These are phyloP conservation scores for Abramis brama DNA, from an alignment of 2,113 vertebrate genomes.

Conservation along the genomic window DNA sequence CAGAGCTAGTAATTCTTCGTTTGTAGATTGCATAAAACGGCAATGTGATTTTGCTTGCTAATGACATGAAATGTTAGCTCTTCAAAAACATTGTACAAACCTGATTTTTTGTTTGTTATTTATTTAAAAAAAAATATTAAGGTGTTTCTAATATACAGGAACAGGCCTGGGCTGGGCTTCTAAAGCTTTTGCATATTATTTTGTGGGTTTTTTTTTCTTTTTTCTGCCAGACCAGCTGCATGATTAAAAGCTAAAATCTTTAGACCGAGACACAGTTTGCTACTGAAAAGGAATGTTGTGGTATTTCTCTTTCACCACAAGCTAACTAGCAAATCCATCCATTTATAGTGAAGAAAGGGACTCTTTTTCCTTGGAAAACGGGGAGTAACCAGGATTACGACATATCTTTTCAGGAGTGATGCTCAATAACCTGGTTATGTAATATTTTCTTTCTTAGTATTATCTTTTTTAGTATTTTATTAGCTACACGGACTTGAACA, in stretches of 20 bases:
- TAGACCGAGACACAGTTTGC: neutral
- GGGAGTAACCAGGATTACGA: slow-evolving; percentile 22
- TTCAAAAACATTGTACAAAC: neutral
- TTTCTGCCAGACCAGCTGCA: slow-evolving; percentile 43
- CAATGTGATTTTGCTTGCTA: neutral
- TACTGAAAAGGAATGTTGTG: neutral
- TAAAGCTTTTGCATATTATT: neutral
- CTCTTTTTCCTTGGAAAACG: neutral
- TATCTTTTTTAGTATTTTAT: neutral
- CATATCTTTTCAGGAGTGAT: slow-evolving; percentile 11
- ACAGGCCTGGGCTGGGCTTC: neutral
- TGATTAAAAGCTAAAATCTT: neutral
- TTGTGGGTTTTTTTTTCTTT: slow-evolving; percentile 62
- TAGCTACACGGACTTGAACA: neutral
- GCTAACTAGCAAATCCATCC: slow-evolving; percentile 44
- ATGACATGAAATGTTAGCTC: neutral
- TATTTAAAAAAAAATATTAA: neutral
- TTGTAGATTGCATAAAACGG: too few relatives aligned
- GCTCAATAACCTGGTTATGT: neutral
- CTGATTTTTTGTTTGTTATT: neutral
- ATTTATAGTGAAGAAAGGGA: slow-evolving; percentile 26
- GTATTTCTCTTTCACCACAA: neutral
- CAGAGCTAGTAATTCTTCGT: slow-evolving; percentile 35
- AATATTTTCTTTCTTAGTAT: neutral
- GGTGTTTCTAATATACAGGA: neutral